These are phyloP conservation scores for Synanthedon formicaeformis DNA, from an alignment of 2,888 invertebrate genomes.

Conservation along the genomic window DNA sequence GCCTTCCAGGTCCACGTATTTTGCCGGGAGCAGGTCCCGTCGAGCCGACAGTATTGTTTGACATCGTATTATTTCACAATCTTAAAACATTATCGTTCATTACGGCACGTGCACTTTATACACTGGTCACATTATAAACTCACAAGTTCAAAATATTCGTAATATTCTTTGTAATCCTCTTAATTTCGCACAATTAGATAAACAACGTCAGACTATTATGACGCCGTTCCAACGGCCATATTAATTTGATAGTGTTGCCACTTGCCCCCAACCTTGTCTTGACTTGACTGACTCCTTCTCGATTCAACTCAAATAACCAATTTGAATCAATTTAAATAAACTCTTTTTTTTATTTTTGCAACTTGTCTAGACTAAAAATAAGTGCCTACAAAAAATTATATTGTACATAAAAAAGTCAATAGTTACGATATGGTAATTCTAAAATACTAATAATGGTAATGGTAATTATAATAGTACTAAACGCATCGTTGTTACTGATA, in stretches of 20 bases:
- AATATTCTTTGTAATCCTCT: constrained; percentile 10
- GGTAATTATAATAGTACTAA: too few relatives aligned
- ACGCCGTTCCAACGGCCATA: constrained; percentile 66
- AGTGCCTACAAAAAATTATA: too few relatives aligned
- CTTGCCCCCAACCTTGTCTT: background rate
- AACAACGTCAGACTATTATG: constrained; percentile 64
- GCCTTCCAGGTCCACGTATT: constrained; percentile 79
- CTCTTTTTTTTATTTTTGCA: too few relatives aligned
- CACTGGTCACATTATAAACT: constrained; percentile 38
- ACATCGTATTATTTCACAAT: constrained; percentile 37
- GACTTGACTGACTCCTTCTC: too few relatives aligned
- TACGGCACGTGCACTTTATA: constrained; percentile 6
- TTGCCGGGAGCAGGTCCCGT: constrained; percentile 70
- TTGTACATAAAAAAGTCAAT: too few relatives aligned
- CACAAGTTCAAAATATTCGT: constrained; percentile 10
- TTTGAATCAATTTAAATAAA: too few relatives aligned
- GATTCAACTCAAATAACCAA: too few relatives aligned
- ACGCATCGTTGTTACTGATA: too few relatives aligned
- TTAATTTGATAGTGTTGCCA: constrained; percentile 22
- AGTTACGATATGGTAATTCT: too few relatives aligned
- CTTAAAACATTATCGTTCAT: constrained; percentile 40
- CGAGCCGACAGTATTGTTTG: constrained; percentile 66
- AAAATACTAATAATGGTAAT: too few relatives aligned
- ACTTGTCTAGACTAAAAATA: too few relatives aligned
- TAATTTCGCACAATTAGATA: constrained; percentile 48